Evolutionary conservation across 1,140 invertebrate genomes (phyloP), one percentile per base, ranked within the genome.

Genomic region (Drosophila bocki): DNA sequence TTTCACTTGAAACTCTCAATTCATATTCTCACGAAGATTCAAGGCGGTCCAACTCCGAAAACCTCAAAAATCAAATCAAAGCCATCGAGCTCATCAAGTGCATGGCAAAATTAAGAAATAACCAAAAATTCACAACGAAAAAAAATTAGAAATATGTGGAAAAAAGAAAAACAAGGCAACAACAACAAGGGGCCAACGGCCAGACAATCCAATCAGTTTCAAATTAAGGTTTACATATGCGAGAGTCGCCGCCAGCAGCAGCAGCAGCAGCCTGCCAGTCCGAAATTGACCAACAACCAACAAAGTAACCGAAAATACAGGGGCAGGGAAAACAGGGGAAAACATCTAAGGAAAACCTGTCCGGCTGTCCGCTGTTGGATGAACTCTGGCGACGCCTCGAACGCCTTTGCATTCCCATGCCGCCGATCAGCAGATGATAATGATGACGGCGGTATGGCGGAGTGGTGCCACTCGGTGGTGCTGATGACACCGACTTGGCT

Each of bases 211-310:
- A 87, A 87, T 87, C 84, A 87, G 84, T 90, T 88, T 90, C 85
- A 78, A 87, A 87, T 87, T 87, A 87, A 88, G 77, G 84, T 84
- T 80, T 88, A 80, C 84, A 84, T 86, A 86, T 86, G 82, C 83
- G 68, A 79, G 53, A 42, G 44, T 11, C 75, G 42, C 80, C 61
- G 51, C 68, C 75, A 22, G 17, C 45, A 22, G 12, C 44, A 53
- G 76, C 67, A 64, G 39, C 37, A 41, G 8, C 17, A 11, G 44
- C 67, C 26, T 45, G 68, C 41, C 29, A 50, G 37, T 29, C 69
- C 65, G 19, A 58, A 84, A 88, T 84, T 87, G 84, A 84, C 84
- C 84, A 87, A 88, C 78, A 78, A 70, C 54, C 62, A 81, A 75
- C 59, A 75, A 79, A 83, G 42, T 75, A 61, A 74, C 68, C 62